phyloP scores from a whole-genome alignment of 2,113 vertebrate species.

The Notechis scutatus region DNA sequence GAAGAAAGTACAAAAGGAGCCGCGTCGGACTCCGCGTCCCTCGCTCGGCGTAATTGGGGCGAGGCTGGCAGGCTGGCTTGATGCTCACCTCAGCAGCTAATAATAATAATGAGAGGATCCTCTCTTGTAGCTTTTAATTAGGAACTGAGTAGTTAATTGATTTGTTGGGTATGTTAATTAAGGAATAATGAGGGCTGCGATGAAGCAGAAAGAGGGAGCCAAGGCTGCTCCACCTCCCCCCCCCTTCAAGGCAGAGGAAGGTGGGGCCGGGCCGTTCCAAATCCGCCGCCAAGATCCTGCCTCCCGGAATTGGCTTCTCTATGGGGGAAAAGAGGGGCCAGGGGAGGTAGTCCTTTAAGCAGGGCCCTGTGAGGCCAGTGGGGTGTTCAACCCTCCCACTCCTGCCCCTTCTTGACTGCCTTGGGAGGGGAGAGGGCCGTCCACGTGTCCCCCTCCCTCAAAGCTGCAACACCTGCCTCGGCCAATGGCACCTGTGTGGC shows the following conservation, averaged over 20 bases:
- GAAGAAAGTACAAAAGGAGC: not conserved
- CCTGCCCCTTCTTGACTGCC: not conserved
- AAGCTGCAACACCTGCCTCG: not conserved
- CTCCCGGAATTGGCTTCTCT: not conserved
- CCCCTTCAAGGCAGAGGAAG: not conserved
- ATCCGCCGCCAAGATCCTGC: too few species aligned
- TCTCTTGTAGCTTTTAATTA: constrained; percentile 59
- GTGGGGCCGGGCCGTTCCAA: too few species aligned
- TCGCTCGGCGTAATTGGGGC: constrained; percentile 13
- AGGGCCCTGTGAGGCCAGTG: rapidly evolving
- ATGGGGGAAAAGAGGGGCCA: not conserved
- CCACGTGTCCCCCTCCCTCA: too few species aligned
- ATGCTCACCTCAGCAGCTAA: constrained; percentile 37
- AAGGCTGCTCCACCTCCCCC: not conserved
- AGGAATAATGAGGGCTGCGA: constrained; percentile 56
- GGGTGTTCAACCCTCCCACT: not conserved
- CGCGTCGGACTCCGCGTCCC: not conserved
- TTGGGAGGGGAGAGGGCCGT: not conserved
- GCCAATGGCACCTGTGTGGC: not conserved
- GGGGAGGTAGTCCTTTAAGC: not conserved
- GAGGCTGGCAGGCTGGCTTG: not conserved
- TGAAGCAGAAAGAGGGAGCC: constrained; percentile 35
- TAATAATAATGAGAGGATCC: constrained; percentile 6
- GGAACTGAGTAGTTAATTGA: constrained; percentile 61
- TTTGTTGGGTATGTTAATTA: constrained; percentile 66